Evolutionary conservation across 92 coral and sea anemone species (phyloP), one percentile per base, ranked within the genome.

Genomic region (Parazoanthus darwini): DNA sequence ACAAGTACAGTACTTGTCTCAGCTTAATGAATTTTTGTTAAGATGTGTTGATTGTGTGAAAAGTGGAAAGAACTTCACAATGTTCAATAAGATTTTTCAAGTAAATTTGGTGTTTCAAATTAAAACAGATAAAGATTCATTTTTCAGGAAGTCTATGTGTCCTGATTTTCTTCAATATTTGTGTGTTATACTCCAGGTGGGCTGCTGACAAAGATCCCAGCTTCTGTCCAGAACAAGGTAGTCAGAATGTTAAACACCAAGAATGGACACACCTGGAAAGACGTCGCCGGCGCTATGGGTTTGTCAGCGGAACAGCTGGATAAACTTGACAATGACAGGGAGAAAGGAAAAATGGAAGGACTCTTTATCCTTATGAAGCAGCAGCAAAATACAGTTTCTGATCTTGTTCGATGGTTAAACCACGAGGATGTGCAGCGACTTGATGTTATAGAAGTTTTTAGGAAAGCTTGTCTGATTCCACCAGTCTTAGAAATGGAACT

Each of bases 161-260:
- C n/a, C 70, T 3, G 70, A 43, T 73, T 73, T 10, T 29, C 77
- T 38, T 8, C 80, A 77, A 16, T 29, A 8, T 50, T 20, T 81
- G 26, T 81, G 13, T 16, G 38, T 78, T 68, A 9, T 68, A 13
- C 88, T 33, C 67, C 68, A 96, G 98, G 58, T 43, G 88, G 85
- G 25, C 85, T 94, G 35, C 80, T 95, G 29, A 92, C 86, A 85
- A 89, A 96, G 67, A 96, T 96, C 33, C 97, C 97, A 29, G 85
- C 80, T 56, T 18, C 26, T 0, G 72, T 93, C n/a, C 89, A 84
- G 51, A 56, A 8, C 11, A 91, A 48, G 75, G 82, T 96, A 70
- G 96, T 92, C 29, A 42, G 5, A 58, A n/a, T 81, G 78, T 42
- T 92, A 85, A 89, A 86, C 59, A 3, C 0, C 20, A 65, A 73